Evolutionary conservation across 92 coral and sea anemone species (phyloP), one percentile per base, ranked within the genome.

Genomic region (Pocillopora meandrina): DNA sequence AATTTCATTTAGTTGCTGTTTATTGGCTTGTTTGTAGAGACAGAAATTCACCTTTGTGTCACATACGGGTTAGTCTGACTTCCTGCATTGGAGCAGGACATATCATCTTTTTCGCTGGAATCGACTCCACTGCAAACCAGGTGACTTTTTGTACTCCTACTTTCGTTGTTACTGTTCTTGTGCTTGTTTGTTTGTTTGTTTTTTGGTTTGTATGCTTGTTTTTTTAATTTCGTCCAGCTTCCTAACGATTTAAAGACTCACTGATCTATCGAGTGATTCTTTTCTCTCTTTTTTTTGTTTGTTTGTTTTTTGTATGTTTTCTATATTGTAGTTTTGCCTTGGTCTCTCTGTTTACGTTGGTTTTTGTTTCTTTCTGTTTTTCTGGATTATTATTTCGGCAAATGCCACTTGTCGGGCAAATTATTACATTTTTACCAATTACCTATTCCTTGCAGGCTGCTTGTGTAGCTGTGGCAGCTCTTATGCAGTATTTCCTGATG

Each of bases 21-120:
- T 23, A 20, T 0, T 70, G 42, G 33, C 19, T 72, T n/a, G 23
- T 18, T 72, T 71, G 52, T 9, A 72, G 76, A 17, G 76, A 72
- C 60, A 17, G 31, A 14, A 20, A 72, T 6, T 10, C 76, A 72
- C 76, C 58, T 36, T 18, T 72, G 33, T 72, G 57, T 18, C 77
- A 74, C 33, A 74, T 74, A 17, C 77, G 77, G 15, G 62, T 74
- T 7, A 74, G 61, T n/a, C 62, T 74, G 16, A 9, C 59, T 17
- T 5, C 77, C 23, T 55, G 35, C 18, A 55, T 74, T 21, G 58
- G 58, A 18, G 36, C 77, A 1, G 77, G 77, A 10, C 77, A 74
- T 10, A 19, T 74, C 20, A 56, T 56, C 33, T 74, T 74, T 13
- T 61, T 74, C 2, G 63, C 62, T 18, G 77, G 77, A 1, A 74